Base-by-base conservation (phyloP, 1,140 invertebrate genomes). In the Cepaea nemoralis region DNA sequence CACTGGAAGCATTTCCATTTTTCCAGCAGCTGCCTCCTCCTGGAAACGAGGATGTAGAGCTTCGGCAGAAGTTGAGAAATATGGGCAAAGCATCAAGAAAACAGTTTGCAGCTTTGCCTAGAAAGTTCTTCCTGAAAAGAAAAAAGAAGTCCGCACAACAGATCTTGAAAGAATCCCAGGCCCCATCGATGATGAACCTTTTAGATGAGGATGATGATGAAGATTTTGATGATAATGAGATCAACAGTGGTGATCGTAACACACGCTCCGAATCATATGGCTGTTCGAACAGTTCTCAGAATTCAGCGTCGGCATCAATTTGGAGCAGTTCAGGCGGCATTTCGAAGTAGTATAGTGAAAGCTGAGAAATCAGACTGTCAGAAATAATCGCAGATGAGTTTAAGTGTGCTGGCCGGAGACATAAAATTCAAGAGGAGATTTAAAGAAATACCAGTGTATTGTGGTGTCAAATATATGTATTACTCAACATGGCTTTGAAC, bases 41-140 rank as follows among this genome's bases (percentile, higher is more conserved):
- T 77, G 95, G 96, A 78, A 93, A 94, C 80, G 95, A 96, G 31
- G 87, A 89, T 91, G 95, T 95, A 63, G 94, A 94, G 27, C 96
- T 96, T 85, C 94, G 94, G 89, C 95, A 96, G 91, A 94, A 95
- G 88, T 91, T 97, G 35, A 95, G 94, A 91, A 95, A 96, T 91
- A 97, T 97, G 96, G 96, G 96, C 35, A 96, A 96, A 94, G 88
- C 88, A 35, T 89, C 88, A 71, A 88, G 78, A 78, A 89, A 86
- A 77, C 88, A 89, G 80, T 89, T 89, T 84, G 85, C 85, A 33
- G 86, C 86, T n/a, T 77, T 89, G 67, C 86, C 88, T 33, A 87
- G 83, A 71, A 87, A 82, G 70, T 89, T 89, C 77, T 87, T 87
- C 77, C 85, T 86, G 22, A 83, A 85, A 74, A 85, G 83, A 40